phyloP scores from a whole-genome alignment of 1,140 invertebrate genomes.

The Camponotus pennsylvanicus region DNA sequence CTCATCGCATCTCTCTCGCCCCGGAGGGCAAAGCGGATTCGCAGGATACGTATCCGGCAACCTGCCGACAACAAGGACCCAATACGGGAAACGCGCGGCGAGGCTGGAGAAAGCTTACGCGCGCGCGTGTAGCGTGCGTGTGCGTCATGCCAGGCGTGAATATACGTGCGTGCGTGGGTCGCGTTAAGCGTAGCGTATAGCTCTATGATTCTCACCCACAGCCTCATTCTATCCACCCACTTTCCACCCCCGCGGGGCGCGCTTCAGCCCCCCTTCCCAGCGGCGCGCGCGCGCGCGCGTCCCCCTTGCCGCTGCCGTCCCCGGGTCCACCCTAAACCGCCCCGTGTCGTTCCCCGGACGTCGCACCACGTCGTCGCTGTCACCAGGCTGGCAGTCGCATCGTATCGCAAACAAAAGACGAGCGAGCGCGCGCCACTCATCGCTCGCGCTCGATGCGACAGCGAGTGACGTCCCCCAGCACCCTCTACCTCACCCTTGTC shows the following conservation, averaged over 20 bases:
- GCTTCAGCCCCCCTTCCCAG: conserved; percentile 41
- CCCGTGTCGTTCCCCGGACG: conserved; percentile 53
- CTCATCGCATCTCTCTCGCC: conserved; percentile 37
- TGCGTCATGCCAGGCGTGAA: conserved; percentile 1
- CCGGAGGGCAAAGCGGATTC: conserved; percentile 56
- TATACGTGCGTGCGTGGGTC: conserved; percentile 66
- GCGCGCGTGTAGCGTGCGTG: background rate
- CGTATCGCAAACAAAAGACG: conserved; percentile 85
- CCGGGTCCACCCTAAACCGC: conserved; percentile 57
- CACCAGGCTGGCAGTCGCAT: conserved; percentile 81
- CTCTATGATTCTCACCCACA: conserved; percentile 78
- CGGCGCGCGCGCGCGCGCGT: background rate
- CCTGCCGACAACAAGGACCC: conserved; percentile 73
- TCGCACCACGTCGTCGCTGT: conserved; percentile 70
- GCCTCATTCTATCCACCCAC: conserved; percentile 56
- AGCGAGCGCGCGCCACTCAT: conserved; percentile 84
- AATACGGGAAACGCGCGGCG: conserved; percentile 55
- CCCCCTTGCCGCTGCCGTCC: conserved; percentile 42
- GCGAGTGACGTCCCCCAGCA: conserved; percentile 81
- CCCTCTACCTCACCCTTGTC: conserved; percentile 55
- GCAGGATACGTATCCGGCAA: conserved; percentile 73
- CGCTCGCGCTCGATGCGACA: conserved; percentile 84
- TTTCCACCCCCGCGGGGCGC: conserved; percentile 53
- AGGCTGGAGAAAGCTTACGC: conserved; percentile 54
- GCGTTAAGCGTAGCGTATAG: conserved; percentile 80